phyloP scores from a whole-genome alignment of 2,797 vertebrate species.

The Triplophysa bombifrons region DNA sequence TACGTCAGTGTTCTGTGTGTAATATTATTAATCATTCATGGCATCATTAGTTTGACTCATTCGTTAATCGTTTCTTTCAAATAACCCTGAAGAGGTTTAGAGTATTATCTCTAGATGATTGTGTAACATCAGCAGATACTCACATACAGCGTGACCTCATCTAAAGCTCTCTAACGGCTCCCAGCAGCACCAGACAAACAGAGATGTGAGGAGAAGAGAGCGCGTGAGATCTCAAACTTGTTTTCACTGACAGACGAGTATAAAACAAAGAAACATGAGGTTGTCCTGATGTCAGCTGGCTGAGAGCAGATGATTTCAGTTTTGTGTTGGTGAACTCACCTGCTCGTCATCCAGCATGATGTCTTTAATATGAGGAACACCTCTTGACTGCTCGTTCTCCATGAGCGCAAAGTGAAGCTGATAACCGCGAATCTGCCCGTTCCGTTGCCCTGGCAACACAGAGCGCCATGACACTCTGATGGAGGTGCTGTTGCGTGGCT shows the following conservation, averaged over 20 bases:
- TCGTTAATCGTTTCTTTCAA: too few relatives aligned
- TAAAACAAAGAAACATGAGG: too few relatives aligned
- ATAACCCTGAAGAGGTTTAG: too few relatives aligned
- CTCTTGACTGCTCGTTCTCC: constrained; percentile 85
- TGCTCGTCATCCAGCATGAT: constrained; percentile 91
- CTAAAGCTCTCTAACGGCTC: constrained; percentile 78
- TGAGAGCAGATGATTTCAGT: too few relatives aligned
- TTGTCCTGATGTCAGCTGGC: too few relatives aligned
- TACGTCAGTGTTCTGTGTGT: too few relatives aligned
- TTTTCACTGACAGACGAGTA: too few relatives aligned
- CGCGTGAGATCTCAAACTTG: too few relatives aligned
- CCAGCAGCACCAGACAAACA: constrained; percentile 60
- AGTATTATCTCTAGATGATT: too few relatives aligned
- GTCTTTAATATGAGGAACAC: constrained; percentile 88
- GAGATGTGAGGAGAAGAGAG: constrained; percentile 48
- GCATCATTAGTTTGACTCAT: too few relatives aligned
- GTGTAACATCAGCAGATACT: constrained; percentile 70
- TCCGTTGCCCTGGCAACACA: constrained; percentile 85
- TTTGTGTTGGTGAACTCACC: constrained; percentile 74
- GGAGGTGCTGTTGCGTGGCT: constrained; percentile 87
- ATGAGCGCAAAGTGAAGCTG: constrained; percentile 90
- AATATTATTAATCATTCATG: too few relatives aligned
- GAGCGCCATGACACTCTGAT: constrained; percentile 89
- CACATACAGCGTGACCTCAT: constrained; percentile 94
- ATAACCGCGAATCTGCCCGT: constrained; percentile 93